Percentiles rank a stretch among this genome's conserved stretches.
phyloP scores from a whole-genome alignment of 2,888 invertebrate species.

The Copidosoma aretas region DNA sequence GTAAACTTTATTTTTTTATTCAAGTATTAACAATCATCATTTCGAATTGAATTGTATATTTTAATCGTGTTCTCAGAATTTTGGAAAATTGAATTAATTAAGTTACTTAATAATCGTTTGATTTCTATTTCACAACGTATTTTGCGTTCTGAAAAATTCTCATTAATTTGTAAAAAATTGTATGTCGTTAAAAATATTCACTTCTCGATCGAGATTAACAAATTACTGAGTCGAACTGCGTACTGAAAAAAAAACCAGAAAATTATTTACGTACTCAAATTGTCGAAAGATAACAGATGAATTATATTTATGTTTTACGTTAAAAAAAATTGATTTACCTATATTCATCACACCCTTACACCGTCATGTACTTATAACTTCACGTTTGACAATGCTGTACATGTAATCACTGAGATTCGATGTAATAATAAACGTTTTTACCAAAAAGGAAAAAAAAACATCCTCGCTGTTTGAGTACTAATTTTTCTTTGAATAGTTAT shows the following conservation, averaged over 20 bases:
- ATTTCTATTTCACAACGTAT: background rate
- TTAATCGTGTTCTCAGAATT: too few relatives aligned
- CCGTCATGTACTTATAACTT: slow-evolving; percentile 17
- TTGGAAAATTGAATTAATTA: background rate
- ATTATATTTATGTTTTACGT: slow-evolving; percentile 3
- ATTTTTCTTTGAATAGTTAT: too few relatives aligned
- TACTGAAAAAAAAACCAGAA: background rate
- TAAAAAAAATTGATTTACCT: slow-evolving; percentile 4
- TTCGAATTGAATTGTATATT: background rate
- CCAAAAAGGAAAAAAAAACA: slow-evolving; percentile 10
- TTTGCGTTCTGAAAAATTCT: background rate
- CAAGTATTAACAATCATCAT: background rate
- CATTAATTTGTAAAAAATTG: background rate
- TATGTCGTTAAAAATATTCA: background rate
- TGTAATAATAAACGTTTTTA: slow-evolving; percentile 37
- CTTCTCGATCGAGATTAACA: background rate
- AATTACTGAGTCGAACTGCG: background rate
- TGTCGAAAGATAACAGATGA: background rate
- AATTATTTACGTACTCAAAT: background rate
- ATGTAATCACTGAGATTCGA: slow-evolving; percentile 26
- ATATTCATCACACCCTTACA: background rate
- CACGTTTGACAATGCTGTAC: slow-evolving; percentile 31
- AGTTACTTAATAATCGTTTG: background rate
- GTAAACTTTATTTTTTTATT: background rate
- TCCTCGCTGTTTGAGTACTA: too few relatives aligned